phyloP scores from a whole-genome alignment of 37 sponge, comb jelly and placozoan species.

The Spongilla lacustris region DNA sequence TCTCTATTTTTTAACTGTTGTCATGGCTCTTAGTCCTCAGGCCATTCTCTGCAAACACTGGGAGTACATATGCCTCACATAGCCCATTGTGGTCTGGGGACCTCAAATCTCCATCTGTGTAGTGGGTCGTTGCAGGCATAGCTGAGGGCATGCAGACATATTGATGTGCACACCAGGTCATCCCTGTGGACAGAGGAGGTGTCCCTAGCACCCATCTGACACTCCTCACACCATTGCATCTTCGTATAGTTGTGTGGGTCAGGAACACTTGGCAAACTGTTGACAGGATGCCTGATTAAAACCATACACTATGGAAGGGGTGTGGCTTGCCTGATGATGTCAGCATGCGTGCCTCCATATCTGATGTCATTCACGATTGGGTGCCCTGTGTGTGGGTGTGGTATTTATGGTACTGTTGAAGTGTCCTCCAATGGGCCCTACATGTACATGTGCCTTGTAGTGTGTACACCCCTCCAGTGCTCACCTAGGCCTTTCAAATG shows the following conservation, averaged over 20 bases:
- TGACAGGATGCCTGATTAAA: not conserved
- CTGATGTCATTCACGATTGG: constrained; percentile 57
- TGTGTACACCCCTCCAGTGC: not conserved
- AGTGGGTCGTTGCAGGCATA: constrained; percentile 31
- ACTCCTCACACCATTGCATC: constrained; percentile 48
- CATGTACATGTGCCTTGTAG: not conserved
- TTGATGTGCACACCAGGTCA: constrained; percentile 10
- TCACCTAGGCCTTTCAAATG: constrained; percentile 59
- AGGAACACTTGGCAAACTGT: not conserved
- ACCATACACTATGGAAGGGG: not conserved
- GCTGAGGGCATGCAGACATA: constrained; percentile 29
- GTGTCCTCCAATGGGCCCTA: not conserved
- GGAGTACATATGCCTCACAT: not conserved
- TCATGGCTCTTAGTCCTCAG: not conserved
- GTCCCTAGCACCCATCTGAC: constrained; percentile 21
- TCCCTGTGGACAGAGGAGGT: not conserved
- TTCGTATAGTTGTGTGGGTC: constrained; percentile 6
- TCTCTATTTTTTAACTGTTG: not conserved
- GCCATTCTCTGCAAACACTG: not conserved
- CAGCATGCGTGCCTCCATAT: constrained; percentile 56
- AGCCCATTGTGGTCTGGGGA: constrained; percentile 52
- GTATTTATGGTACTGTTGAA: not conserved
- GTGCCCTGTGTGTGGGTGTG: constrained; percentile 19
- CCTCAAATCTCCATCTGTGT: constrained; percentile 37
- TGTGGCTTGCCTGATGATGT: not conserved